These are phyloP conservation scores for Lynx canadensis DNA, from an alignment of 2,113 vertebrate genomes.

Conservation along the genomic window DNA sequence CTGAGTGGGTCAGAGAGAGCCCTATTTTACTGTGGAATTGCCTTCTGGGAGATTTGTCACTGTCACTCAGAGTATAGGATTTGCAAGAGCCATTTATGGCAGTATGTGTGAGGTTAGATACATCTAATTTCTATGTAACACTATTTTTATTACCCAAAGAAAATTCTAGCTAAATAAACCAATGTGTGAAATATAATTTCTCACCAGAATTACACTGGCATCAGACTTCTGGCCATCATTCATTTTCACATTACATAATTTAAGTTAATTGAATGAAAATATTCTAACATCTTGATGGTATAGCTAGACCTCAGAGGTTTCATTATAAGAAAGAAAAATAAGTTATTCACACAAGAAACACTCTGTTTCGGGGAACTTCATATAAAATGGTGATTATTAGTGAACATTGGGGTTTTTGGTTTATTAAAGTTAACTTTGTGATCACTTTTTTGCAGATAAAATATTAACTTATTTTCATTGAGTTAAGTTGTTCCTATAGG, in stretches of 20 bases:
- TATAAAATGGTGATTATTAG: constrained; percentile 31
- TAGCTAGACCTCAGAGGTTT: constrained; percentile 48
- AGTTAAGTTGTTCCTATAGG: neutral
- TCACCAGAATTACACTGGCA: constrained; percentile 54
- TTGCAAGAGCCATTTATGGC: constrained; percentile 56
- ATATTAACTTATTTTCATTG: neutral
- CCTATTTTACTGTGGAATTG: neutral
- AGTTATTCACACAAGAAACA: constrained; percentile 47
- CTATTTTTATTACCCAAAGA: constrained; percentile 59
- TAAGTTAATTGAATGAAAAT: constrained; percentile 46
- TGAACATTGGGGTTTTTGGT: neutral
- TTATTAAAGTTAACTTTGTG: neutral
- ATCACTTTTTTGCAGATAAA: neutral
- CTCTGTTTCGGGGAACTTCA: constrained; percentile 22
- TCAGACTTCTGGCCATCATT: neutral
- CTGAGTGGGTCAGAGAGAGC: neutral
- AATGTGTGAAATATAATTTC: constrained; percentile 66
- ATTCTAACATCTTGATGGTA: constrained; percentile 43
- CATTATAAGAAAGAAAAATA: constrained; percentile 67
- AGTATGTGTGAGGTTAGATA: constrained; percentile 50
- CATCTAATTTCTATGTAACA: constrained; percentile 30
- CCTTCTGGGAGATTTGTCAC: constrained; percentile 24
- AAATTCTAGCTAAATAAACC: constrained; percentile 73
- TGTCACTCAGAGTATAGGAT: neutral
- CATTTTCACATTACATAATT: constrained; percentile 66